phyloP scores from a whole-genome alignment of 2,113 vertebrate species.

The Phylloscopus trochilus region DNA sequence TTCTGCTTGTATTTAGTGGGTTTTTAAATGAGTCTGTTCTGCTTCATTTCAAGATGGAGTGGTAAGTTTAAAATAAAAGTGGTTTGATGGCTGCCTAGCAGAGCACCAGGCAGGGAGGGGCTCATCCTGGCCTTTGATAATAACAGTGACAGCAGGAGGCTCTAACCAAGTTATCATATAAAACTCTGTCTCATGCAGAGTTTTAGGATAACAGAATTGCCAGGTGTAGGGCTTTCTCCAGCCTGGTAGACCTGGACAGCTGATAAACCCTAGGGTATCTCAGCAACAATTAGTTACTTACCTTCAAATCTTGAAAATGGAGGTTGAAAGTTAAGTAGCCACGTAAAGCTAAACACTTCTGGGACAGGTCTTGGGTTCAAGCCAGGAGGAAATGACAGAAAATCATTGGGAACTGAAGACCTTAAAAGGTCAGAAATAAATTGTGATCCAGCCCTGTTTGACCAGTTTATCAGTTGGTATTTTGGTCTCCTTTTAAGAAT shows the following conservation, averaged over 20 bases:
- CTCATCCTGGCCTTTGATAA: neutral
- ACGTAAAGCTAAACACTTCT: constrained; percentile 61
- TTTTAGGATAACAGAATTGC: neutral
- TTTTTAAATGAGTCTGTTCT: neutral
- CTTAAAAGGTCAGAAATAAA: constrained; percentile 80
- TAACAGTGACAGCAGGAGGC: neutral
- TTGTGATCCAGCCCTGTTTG: constrained; percentile 75
- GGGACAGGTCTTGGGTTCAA: constrained; percentile 41
- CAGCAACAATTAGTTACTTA: constrained; percentile 67
- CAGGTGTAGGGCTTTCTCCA: constrained; percentile 15
- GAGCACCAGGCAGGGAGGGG: neutral
- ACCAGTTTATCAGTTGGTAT: constrained; percentile 75
- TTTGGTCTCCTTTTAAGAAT: constrained; percentile 64
- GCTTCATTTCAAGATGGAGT: neutral
- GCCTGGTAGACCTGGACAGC: neutral
- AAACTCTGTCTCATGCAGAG: constrained; percentile 7
- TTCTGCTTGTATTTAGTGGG: neutral
- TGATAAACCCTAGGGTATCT: constrained; percentile 61
- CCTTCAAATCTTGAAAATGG: constrained; percentile 63
- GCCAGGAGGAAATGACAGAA: constrained; percentile 75
- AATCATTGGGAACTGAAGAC: constrained; percentile 75
- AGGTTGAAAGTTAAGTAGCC: constrained; percentile 70
- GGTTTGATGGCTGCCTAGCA: neutral
- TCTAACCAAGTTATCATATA: neutral
- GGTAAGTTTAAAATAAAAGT: neutral